Percentiles rank a stretch among this genome's conserved stretches.
Evolutionary conservation across 2,113 vertebrate genomes (phyloP).

Genomic region (Sceloporus tristichus): DNA sequence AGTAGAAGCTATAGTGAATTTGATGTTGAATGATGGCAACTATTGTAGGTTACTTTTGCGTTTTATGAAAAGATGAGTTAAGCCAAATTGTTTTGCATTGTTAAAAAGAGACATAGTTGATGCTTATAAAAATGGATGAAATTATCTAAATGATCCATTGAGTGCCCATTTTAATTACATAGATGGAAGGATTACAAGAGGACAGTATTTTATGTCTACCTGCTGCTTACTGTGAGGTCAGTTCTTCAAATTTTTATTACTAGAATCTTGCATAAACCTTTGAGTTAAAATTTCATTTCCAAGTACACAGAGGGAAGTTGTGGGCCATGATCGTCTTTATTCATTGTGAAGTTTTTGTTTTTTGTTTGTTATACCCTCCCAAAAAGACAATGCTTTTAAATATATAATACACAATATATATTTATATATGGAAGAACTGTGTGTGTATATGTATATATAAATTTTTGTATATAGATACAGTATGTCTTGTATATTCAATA

Average conservation of each 20-base stretch:
- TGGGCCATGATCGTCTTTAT: constrained; percentile 85
- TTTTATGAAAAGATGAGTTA: constrained; percentile 84
- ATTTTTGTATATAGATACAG: constrained; percentile 72
- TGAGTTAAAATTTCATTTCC: constrained; percentile 88
- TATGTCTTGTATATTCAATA: constrained; percentile 62
- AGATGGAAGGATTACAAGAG: constrained; percentile 99
- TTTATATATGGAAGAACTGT: constrained; percentile 68
- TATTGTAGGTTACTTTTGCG: constrained; percentile 81
- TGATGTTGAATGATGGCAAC: constrained; percentile 77
- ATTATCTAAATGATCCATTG: constrained; percentile 96
- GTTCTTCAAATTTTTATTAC: constrained; percentile 99
- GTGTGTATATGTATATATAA: constrained; percentile 28
- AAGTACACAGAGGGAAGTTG: constrained; percentile 86
- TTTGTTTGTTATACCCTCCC: constrained; percentile 75
- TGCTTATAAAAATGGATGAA: constrained; percentile 96
- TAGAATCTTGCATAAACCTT: constrained; percentile 89
- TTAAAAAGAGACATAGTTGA: constrained; percentile 89
- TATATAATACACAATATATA: constrained; percentile 59
- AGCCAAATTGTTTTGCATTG: constrained; percentile 86
- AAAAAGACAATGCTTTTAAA: constrained; percentile 74
- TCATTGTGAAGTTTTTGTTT: constrained; percentile 80
- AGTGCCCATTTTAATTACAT: constrained; percentile 99
- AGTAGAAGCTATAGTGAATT: constrained; percentile 71
- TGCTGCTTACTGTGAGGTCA: constrained; percentile 99
- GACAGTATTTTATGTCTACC: constrained; percentile 98